phyloP scores from a whole-genome alignment of 1,140 invertebrate genomes.

The Hylyphantes graminicola region DNA sequence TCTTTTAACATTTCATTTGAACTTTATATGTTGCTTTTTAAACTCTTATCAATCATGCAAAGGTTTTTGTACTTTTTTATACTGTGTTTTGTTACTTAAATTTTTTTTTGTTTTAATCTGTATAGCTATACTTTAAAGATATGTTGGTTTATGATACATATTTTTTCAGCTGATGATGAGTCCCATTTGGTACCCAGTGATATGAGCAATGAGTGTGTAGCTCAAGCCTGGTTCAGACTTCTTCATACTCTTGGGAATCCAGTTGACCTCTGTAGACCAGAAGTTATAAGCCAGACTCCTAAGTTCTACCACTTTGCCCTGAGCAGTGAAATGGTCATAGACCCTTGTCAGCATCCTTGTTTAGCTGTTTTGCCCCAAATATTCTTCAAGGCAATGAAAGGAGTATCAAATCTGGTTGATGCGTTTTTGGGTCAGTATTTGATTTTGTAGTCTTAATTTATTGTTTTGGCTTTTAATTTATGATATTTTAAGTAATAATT shows the following conservation, averaged over 20 bases:
- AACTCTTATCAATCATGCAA: not conserved
- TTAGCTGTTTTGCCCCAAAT: conserved; percentile 86
- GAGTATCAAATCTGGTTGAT: conserved; percentile 91
- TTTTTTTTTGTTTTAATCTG: not conserved
- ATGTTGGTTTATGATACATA: conserved; percentile 13
- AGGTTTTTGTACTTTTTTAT: not conserved
- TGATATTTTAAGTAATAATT: not conserved
- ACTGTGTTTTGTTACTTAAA: not conserved
- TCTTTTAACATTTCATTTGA: not conserved
- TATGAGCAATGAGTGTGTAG: conserved; percentile 89
- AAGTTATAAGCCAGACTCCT: conserved; percentile 86
- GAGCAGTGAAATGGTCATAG: conserved; percentile 72
- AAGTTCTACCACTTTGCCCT: conserved; percentile 77
- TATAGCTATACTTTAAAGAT: not conserved
- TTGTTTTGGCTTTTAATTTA: not conserved
- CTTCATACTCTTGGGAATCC: conserved; percentile 94
- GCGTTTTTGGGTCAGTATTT: conserved; percentile 86
- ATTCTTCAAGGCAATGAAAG: conserved; percentile 93
- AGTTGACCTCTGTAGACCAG: conserved; percentile 87
- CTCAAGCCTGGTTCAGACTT: conserved; percentile 94
- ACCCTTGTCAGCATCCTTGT: conserved; percentile 93
- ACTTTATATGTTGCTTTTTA: not conserved
- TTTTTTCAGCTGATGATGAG: conserved; percentile 82
- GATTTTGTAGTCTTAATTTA: not conserved
- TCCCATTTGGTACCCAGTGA: conserved; percentile 80